Conservation (phyloP, 2,797 vertebrate species). For the Buceros bicornis region DNA sequence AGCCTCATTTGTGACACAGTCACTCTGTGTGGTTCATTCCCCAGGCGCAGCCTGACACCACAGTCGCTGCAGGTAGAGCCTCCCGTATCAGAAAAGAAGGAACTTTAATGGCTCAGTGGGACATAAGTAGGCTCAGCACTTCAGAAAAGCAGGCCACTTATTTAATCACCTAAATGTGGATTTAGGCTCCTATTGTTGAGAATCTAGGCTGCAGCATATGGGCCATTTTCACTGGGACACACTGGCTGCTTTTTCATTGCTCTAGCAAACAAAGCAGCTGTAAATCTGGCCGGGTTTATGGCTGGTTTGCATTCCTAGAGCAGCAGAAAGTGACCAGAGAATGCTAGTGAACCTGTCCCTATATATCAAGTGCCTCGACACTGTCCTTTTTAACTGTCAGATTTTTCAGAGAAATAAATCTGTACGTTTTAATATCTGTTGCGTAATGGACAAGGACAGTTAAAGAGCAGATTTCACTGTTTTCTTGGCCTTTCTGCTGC, state of each 20-base stretch:
- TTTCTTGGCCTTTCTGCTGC: background rate
- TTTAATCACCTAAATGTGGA: conserved; percentile 27
- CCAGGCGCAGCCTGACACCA: background rate
- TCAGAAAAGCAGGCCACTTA: conserved; percentile 34
- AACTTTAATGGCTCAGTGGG: background rate
- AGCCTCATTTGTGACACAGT: background rate
- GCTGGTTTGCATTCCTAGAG: background rate
- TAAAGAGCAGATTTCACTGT: background rate
- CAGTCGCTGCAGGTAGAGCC: background rate
- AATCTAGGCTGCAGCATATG: conserved; percentile 20
- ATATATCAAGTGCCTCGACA: background rate
- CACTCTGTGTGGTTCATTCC: background rate
- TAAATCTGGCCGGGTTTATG: conserved; percentile 43
- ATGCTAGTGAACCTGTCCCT: background rate
- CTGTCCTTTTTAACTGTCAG: background rate
- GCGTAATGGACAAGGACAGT: background rate
- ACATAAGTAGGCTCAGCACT: background rate
- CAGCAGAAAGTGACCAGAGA: background rate
- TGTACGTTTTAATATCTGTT: background rate
- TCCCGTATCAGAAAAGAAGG: background rate
- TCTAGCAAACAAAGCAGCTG: conserved; percentile 14
- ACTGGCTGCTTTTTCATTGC: conserved; percentile 6
- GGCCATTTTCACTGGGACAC: conserved; percentile 31
- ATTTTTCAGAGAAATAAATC: conserved; percentile 35
- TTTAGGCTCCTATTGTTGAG: conserved; percentile 27